Base-by-base conservation (phyloP, 2,888 invertebrate genomes). In the Stenichneumon culpator region DNA sequence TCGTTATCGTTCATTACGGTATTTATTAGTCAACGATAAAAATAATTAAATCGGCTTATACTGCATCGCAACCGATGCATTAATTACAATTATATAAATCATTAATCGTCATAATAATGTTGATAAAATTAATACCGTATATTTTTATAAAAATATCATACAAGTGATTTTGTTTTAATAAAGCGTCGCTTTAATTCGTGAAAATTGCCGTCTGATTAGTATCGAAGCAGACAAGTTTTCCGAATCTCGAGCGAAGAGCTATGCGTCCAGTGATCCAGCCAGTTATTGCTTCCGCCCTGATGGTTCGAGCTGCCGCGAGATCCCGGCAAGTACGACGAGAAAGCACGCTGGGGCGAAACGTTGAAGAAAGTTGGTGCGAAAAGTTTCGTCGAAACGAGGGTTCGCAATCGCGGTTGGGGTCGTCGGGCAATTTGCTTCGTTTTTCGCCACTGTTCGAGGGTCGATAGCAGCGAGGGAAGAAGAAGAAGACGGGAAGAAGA, bases 341-440 rank as follows among this genome's bases (percentile, higher is more conserved):
- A 67, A 68, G 65, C 65, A 69, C 57, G 19, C 52, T 7, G 39
- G 19, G 50, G 57, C 50, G 74, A 25, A 50, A 19, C 54, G 82
- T 28, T 50, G 47, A 79, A 74, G 47, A 79, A 79, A 80, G 57
- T 83, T 79, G 28, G 57, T 44, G 54, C 54, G 75, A 80, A 84
- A 83, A 80, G 67, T 80, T 84, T 77, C 32, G 19, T 73, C 78
- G 72, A 72, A 72, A 73, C 54, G 79, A 80, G 79, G 32, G 65
- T 75, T 44, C 47, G 84, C 84, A 77, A 80, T 84, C 80, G 80
- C 72, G 80, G 80, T 78, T 36, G 69, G 47, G 80, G 60, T 79
- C 57, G 70, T 67, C 67, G 72, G 72, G 80, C 84, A 84, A 84
- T 84, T 84, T 84, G 72, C 79, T 80, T 72, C 73, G 67, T 77